Percentiles rank a stretch among this genome's conserved stretches.
These are phyloP conservation scores for Manacus vitellinus DNA, from an alignment of 2,113 vertebrate genomes.

Conservation along the genomic window DNA sequence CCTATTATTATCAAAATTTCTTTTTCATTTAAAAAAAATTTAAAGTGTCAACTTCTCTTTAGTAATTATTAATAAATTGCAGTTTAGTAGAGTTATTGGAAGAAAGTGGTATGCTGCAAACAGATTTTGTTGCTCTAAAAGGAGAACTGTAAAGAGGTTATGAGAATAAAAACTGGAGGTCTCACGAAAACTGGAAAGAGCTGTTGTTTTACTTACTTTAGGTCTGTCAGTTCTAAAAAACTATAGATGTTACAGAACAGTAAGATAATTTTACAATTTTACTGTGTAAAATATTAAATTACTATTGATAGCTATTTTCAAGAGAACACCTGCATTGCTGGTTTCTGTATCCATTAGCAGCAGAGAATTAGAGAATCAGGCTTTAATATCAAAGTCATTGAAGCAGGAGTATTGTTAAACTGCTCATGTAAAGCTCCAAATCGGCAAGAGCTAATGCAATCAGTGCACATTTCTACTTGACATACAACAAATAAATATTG, in stretches of 20 bases:
- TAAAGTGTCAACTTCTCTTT: background rate
- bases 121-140: background rate
- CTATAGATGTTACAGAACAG: background rate
- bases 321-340: background rate
- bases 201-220: background rate
- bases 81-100: background rate
- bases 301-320: background rate
- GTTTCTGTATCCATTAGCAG: background rate
- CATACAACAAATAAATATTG: background rate
- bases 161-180: background rate
- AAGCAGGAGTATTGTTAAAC: conserved; percentile 35
- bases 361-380: background rate
- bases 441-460: background rate
- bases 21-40: background rate
- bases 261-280: background rate
- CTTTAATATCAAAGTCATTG: background rate
- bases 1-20: background rate
- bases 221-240: background rate
- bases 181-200: background rate
- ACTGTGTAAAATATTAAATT: background rate
- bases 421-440: conserved; percentile 22
- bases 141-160: background rate
- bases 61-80: background rate
- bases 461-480: background rate
- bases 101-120: background rate